A percentile compares a stretch with the other conserved stretches of the same genome.
These are phyloP conservation scores for Botrylloides violaceus DNA, from an alignment of 23 tunicate species.

Conservation along the genomic window DNA sequence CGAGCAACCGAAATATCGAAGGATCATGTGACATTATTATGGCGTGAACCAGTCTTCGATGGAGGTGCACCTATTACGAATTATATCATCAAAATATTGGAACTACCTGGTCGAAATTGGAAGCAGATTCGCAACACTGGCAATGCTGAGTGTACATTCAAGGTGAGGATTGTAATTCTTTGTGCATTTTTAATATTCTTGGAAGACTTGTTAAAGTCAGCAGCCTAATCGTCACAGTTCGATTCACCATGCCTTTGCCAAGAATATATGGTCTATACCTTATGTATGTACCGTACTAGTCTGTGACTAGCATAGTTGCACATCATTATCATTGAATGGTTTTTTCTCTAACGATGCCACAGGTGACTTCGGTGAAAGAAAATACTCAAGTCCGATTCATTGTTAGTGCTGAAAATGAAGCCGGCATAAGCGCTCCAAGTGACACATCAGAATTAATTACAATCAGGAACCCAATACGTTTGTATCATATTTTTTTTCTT, in stretches of 20 bases:
- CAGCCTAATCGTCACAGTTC: too few species aligned
- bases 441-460: slow-evolving; percentile 14
- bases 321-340: too few species aligned
- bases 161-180: slow-evolving; percentile 23
- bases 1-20: slow-evolving; percentile 22
- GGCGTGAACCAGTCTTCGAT: slow-evolving; percentile 93
- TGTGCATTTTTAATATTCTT: too few species aligned
- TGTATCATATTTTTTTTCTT: neutral
- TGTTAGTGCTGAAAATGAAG: slow-evolving; percentile 88
- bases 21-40: slow-evolving; percentile 46
- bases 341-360: too few species aligned
- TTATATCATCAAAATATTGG: slow-evolving; percentile 73
- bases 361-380: slow-evolving; percentile 72
- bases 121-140: slow-evolving; percentile 49
- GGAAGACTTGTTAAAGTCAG: neutral
- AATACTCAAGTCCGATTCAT: slow-evolving; percentile 85
- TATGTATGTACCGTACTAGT: too few species aligned
- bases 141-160: slow-evolving; percentile 25
- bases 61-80: slow-evolving; percentile 61
- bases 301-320: too few species aligned
- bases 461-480: slow-evolving; percentile 72
- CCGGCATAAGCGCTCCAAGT: slow-evolving; percentile 73
- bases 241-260: too few species aligned
- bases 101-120: slow-evolving; percentile 60
- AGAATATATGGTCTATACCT: too few species aligned